phyloP scores from a whole-genome alignment of 2,113 vertebrate species.

The Cinclus mexicanus region DNA sequence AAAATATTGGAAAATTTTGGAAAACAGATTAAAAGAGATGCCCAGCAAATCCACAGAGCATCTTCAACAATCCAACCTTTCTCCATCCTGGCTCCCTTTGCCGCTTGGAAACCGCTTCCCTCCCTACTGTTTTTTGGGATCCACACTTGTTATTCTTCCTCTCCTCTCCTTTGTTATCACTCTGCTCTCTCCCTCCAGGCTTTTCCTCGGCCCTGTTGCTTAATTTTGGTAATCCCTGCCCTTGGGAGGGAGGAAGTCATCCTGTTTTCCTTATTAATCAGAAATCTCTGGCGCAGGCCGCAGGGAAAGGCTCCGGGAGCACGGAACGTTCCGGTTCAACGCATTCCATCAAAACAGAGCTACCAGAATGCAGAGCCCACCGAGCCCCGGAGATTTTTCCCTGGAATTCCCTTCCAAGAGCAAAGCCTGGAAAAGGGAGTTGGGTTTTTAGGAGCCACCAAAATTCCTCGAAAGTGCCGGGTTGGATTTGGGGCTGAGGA shows the following conservation, averaged over 20 bases:
- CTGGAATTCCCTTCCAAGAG: not conserved
- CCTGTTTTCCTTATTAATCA: conserved; percentile 42
- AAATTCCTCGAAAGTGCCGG: not conserved
- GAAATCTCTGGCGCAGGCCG: conserved; percentile 14
- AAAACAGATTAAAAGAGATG: not conserved
- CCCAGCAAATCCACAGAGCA: accelerated
- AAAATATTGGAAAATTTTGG: not conserved
- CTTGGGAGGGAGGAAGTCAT: not conserved
- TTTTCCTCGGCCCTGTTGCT: conserved; percentile 4
- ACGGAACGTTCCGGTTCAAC: not conserved
- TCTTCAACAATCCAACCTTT: not conserved
- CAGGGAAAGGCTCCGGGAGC: conserved; percentile 9
- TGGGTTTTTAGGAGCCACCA: not conserved
- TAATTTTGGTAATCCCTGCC: conserved; percentile 22
- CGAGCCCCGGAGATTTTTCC: not conserved
- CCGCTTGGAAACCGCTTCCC: not conserved
- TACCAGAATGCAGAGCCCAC: conserved; percentile 10
- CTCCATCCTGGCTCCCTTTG: not conserved
- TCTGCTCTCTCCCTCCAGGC: not conserved
- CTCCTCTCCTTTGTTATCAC: not conserved
- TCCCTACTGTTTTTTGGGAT: not conserved
- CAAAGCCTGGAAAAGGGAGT: not conserved
- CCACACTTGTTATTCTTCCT: not conserved
- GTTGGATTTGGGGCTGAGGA: not conserved
- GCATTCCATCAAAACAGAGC: conserved; percentile 12